Base-by-base conservation (phyloP, 2,113 vertebrate genomes). In the Alexandromys fortis region DNA sequence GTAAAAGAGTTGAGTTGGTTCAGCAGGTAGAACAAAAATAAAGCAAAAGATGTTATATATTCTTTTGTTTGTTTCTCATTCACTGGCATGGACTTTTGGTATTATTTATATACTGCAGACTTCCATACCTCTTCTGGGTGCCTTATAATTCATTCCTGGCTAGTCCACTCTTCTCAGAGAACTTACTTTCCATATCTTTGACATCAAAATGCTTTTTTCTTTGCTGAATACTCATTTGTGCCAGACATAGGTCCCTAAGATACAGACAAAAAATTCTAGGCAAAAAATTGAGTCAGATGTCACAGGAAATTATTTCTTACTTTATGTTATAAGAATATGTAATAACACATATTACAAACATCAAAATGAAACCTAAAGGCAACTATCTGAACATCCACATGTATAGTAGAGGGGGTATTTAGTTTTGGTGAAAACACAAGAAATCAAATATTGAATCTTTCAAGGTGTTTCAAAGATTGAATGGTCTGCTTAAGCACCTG, bases 11-110 rank as follows among this genome's bases (percentile, higher is more conserved):
- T 77, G 72, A 52, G 49, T 52, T 52, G 49, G 21, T 89, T 55
- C 6, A 8, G 1, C 17, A 77, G 72, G 45, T 83, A 89, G n/a
- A 91, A 96, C 90, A 58, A 82, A 96, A 89, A 45, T 91, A 94
- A 90, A 52, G 91, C 33, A 91, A 35, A 61, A 5, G 17, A 7
- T 86, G 9, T 22, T 78, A 65, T 45, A 4, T 52, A 2, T 68
- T 79, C 8, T 81, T 38, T 3, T 58, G 47, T 94, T 21, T 86
- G 3, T 73, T 89, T 91, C 61, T 82, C 4, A 0, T 47, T 8
- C 7, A 10, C 3, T 68, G 3, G 22, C 38, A 21, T 58, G 45
- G 9, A 42, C 12, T 81, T 76, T 72, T 90, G 47, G 22, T 13
- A 52, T 21, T 52, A 3, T 55, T 19, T 75, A 1, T 76, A 28